Base-by-base conservation (phyloP, 2,888 invertebrate genomes). In the Smittia sp. region DNA sequence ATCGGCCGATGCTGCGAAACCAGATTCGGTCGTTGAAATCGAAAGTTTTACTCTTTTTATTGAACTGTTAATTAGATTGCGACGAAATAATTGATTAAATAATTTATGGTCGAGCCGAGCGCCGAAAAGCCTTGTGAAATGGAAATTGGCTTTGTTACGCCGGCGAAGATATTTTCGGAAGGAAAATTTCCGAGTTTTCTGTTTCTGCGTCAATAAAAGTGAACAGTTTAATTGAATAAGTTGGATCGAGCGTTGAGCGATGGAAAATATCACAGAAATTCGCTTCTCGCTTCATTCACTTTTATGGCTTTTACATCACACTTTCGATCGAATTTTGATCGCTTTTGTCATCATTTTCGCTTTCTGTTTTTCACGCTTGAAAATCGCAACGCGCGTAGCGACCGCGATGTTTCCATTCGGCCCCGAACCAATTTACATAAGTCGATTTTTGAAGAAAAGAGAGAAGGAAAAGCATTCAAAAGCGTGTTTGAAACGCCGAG, bases 291-390 rank as follows among this genome's bases (percentile, higher is more conserved):
- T 70, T 70, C 46, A 70, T 58, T 70, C 32, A 52, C 15, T 54
- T 69, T 70, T 54, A 58, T 70, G 32, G 52, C 63, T 70, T 70
- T 70, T 70, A 70, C 70, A 58, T 70, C 66, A 63, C 70, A 70
- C 54, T 58, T 70, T 70, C 70, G 38, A 70, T 70, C 58, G 39
- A 70, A 70, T 70, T 70, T 70, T 70, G 70, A 70, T 32, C 58
- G 70, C 70, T 70, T 70, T 70, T 70, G 70, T 70, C 70, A 70
- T 70, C 70, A 70, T 70, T 70, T 46, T 70, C 70, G 70, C 70
- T 70, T 70, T 70, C 70, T 27, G 52, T 54, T 70, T 58, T 70
- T 70, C 27, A 58, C 38, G 54, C 58, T 70, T 27, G 41, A 68
- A 69, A 68, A 54, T 66, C 38, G 20, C 38, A 18, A 15, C 20